These are phyloP conservation scores for Globodera rostochiensis DNA, from an alignment of 1,140 invertebrate genomes.

Conservation along the genomic window DNA sequence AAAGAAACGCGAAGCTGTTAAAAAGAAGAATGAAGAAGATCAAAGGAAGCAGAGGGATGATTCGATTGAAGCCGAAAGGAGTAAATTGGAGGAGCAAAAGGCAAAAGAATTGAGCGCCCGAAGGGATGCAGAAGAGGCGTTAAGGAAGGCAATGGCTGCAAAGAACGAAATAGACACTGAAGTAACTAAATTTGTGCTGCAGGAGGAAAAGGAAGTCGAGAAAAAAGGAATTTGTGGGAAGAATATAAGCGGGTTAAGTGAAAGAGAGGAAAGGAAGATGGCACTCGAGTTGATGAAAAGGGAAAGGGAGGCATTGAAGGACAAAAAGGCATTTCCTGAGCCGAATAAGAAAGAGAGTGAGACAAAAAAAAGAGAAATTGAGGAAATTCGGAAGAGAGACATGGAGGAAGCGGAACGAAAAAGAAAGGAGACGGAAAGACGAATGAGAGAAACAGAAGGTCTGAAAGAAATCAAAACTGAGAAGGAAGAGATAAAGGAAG, in stretches of 20 bases:
- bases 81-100: constrained; percentile 15
- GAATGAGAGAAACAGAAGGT: constrained; percentile 1
- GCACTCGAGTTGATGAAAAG: constrained; percentile 17
- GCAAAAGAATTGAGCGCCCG: constrained; percentile 8
- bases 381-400: constrained; percentile 26
- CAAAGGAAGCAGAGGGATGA: constrained; percentile 13
- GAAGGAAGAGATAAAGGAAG: constrained; percentile 5
- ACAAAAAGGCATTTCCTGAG: constrained; percentile 13
- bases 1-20: constrained; percentile 17
- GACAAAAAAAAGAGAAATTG: constrained; percentile 9
- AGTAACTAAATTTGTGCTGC: neutral
- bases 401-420: constrained; percentile 29
- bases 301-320: constrained; percentile 5
- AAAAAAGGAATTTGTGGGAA: neutral
- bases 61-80: constrained; percentile 18
- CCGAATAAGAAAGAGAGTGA: constrained; percentile 23
- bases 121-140: constrained; percentile 22
- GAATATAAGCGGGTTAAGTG: constrained; percentile 15
- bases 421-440: constrained; percentile 17
- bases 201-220: neutral
- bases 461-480: neutral
- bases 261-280: constrained; percentile 35
- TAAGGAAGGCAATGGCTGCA: constrained; percentile 13
- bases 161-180: neutral
- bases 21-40: neutral